Evolutionary conservation across 2,888 invertebrate species (phyloP), one percentile per base, ranked within the genome.

Genomic region (Congeria kusceri): DNA sequence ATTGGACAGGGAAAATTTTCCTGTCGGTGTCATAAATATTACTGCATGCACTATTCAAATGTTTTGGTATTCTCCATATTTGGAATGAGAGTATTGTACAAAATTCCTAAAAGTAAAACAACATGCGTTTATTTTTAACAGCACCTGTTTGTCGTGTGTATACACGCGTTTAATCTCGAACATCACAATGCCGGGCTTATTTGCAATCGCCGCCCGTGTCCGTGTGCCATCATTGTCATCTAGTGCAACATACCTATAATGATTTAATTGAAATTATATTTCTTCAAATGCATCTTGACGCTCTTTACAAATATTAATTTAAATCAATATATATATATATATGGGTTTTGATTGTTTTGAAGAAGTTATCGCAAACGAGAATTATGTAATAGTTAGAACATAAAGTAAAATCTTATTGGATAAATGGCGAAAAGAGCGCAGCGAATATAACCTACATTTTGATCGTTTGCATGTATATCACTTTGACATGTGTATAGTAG

Each of bases 221-320:
- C 86, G 69, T 2, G 59, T 11, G 0, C 86, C 88, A 11, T 78
- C 72, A 15, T 80, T 28, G 44, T 86, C 87, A 20, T 86, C 85
- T 4, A 79, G 28, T 11, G 53, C 56, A 39, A 67, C 67, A 44
- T 44, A 67, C n/a, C 58, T 67, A 44, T 9, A 53, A 9, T 18
- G 9, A 9, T 13, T 25, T 5, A 25, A 25, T n/a, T 53, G 5
- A 39, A 39, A 39, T 39, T 39, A 39, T 39, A 3, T 15, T 39
- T 39, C 39, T 39, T 11, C 15, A 1, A 39, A 39, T 39, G 9
- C 9, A 7, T 9, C 9, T 39, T 39, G 39, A 11, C 15, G 39
- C 1, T 39, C 3, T 5, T 39, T 39, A 39, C 15, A 15, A 39
- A 39, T 15, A 39, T 39, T 1, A 39, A 13, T 13, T 13, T 15